phyloP scores from a whole-genome alignment of 1,140 invertebrate genomes.

The Caenorhabditis remanei region DNA sequence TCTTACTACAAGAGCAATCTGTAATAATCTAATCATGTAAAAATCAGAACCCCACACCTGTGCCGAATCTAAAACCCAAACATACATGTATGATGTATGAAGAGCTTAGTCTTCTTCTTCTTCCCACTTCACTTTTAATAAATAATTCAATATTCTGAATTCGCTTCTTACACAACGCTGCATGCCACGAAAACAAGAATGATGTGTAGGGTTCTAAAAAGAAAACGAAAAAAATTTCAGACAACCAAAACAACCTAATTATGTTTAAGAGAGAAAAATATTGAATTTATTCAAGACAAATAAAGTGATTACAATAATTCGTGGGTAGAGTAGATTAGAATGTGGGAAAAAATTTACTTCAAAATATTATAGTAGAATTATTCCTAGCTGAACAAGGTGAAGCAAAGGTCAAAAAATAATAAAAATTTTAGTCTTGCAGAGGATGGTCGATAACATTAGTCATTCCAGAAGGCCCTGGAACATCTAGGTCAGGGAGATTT shows the following conservation, averaged over 20 bases:
- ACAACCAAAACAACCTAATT: neutral
- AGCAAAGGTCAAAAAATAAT: no score
- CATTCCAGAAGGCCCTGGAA: neutral
- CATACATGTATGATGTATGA: neutral
- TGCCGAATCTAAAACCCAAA: constrained; percentile 4
- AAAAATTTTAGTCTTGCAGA: neutral
- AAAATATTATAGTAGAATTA: no score
- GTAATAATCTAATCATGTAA: neutral
- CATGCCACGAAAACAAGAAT: neutral
- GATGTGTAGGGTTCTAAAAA: neutral
- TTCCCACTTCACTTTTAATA: neutral
- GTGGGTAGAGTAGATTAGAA: no score
- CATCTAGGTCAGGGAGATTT: neutral
- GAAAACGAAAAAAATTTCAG: neutral
- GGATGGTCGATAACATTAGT: neutral
- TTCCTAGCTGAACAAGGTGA: no score
- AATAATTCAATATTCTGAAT: constrained; percentile 24
- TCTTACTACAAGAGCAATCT: no score
- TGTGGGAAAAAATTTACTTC: no score
- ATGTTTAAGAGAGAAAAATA: neutral
- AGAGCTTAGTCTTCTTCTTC: constrained; percentile 8
- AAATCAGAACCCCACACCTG: neutral
- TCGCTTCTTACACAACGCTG: neutral
- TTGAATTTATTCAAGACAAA: no score
- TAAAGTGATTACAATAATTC: no score